These are phyloP conservation scores for Bufo gargarizans DNA, from an alignment of 2,113 vertebrate genomes.

Conservation along the genomic window DNA sequence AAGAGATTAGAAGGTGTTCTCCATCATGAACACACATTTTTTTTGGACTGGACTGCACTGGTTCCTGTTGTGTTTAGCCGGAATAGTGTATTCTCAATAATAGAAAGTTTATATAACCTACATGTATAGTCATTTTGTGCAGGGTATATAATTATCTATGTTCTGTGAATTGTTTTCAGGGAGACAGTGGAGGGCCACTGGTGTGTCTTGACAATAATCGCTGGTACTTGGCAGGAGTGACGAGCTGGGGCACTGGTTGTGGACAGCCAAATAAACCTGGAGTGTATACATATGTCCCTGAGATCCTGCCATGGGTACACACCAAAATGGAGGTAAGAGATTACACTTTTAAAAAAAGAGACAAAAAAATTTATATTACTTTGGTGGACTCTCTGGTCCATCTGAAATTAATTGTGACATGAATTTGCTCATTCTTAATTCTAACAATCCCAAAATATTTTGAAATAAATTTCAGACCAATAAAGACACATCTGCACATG, in stretches of 20 bases:
- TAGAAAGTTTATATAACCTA: neutral
- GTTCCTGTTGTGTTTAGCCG: neutral
- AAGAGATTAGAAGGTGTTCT: neutral
- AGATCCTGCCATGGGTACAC: slow-evolving; percentile 85
- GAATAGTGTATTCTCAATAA: neutral
- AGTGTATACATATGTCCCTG: slow-evolving; percentile 82
- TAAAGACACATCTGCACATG: no score
- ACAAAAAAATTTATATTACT: no score
- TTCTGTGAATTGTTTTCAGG: slow-evolving; percentile 69
- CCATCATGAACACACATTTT: neutral
- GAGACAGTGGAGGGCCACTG: slow-evolving; percentile 92
- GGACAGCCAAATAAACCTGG: slow-evolving; percentile 83
- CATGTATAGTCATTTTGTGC: neutral
- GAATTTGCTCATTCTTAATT: no score
- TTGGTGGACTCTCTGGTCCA: no score
- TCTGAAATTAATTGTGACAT: no score
- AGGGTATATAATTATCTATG: neutral
- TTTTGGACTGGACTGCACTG: no score
- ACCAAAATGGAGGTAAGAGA: slow-evolving; percentile 88
- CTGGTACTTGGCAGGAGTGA: slow-evolving; percentile 87
- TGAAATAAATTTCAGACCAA: no score
- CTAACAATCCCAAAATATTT: no score
- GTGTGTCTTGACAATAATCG: slow-evolving; percentile 74
- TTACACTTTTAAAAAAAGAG: neutral
- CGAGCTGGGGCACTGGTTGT: slow-evolving; percentile 92